Evolutionary conservation across 2,797 vertebrate species (phyloP).

Genomic region (Tinamus major): DNA sequence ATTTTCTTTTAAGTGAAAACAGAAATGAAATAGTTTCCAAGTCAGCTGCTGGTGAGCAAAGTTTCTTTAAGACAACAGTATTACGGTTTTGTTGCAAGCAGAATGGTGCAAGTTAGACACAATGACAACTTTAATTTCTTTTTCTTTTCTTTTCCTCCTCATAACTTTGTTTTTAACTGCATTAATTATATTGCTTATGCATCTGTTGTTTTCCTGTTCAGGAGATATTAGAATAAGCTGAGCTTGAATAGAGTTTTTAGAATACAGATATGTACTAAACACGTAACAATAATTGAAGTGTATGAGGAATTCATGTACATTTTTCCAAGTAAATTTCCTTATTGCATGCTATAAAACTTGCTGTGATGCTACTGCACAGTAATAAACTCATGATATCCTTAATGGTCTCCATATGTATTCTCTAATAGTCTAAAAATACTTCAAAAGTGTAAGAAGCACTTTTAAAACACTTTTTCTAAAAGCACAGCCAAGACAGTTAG

Average conservation of each 20-base stretch:
- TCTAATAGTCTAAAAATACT: background rate
- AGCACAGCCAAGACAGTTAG: background rate
- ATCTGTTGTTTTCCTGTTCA: background rate
- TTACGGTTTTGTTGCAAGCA: background rate
- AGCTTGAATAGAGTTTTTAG: background rate
- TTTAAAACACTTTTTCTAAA: background rate
- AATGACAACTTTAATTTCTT: background rate
- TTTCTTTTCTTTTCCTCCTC: background rate
- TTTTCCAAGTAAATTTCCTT: background rate
- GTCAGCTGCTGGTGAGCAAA: background rate
- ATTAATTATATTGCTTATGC: background rate
- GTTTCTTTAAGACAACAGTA: background rate
- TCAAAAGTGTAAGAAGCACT: background rate
- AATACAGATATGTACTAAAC: background rate
- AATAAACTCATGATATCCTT: background rate
- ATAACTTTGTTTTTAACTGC: background rate
- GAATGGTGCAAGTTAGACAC: constrained; percentile 12
- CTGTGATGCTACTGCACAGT: background rate
- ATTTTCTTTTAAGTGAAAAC: background rate
- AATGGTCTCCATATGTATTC: background rate
- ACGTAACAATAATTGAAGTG: background rate
- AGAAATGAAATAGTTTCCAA: constrained; percentile 5
- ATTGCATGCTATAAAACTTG: background rate
- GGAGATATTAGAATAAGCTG: background rate
- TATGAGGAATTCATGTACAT: background rate